Evolutionary conservation across 1,140 invertebrate species (phyloP), one percentile per base, ranked within the genome.

Genomic region (Harpegnathos saltator): DNA sequence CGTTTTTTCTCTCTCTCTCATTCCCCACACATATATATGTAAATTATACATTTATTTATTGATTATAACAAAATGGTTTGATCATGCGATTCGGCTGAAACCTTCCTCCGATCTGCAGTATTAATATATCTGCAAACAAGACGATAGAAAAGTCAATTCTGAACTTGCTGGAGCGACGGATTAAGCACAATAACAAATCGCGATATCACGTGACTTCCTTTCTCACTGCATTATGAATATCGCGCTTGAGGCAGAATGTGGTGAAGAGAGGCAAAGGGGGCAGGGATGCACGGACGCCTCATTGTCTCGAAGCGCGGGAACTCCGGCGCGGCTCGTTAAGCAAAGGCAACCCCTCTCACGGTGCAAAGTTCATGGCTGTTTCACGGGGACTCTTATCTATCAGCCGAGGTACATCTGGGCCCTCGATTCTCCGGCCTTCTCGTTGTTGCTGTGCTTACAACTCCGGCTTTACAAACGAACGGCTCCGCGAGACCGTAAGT

Each of bases 231-330:
- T 86, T 78, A 83, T 61, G 52, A 84, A 87, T 88, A 83, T 71
- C 59, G 63, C 15, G 38, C 66, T n/a, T 54, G 22, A 14, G 33
- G 61, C 14, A 22, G 33, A n/a, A n/a, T 1, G 11, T 0, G 50
- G n/a, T 15, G n/a, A 9, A 11, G 24, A 11, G 38, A 4, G 58
- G 17, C 11, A 15, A 19, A 38, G n/a, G 12, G 29, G 62, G 26
- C 26, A 17, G 29, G n/a, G 24, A 52, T 52, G 86, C 58, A 58
- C 84, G 77, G 85, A 78, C 75, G 77, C 81, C 81, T 89, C 78
- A 89, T 89, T 89, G 88, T 89, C 69, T 85, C 54, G 74, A 89
- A 85, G 87, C 89, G 89, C 89, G 89, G 89, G 89, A 90, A 90
- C 80, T 83, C 77, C 71, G n/a, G 59, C 44, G 56, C 56, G 69